phyloP scores from a whole-genome alignment of 2,113 vertebrate genomes.

The Microcebus jonahi region DNA sequence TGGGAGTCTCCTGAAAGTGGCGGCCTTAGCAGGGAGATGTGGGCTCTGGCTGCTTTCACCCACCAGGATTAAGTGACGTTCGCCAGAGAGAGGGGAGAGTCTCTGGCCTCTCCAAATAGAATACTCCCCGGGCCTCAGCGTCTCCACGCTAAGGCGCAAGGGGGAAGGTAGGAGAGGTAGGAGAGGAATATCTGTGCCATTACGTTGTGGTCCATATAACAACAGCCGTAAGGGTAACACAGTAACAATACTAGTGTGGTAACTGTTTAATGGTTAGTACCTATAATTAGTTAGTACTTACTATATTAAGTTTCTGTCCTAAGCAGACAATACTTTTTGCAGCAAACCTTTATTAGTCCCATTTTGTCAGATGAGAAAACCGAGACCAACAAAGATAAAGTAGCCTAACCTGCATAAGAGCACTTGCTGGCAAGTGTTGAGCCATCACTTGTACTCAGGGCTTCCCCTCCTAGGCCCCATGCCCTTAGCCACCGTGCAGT shows the following conservation, averaged over 20 bases:
- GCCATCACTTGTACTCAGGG: neutral
- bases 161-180: neutral
- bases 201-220: neutral
- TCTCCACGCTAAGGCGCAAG: neutral
- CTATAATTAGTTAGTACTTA: neutral
- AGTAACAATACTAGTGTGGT: neutral
- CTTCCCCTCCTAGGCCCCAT: neutral
- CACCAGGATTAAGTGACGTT: neutral
- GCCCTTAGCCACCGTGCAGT: neutral
- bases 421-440: neutral
- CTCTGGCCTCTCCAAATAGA: neutral
- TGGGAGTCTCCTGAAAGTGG: neutral
- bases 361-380: conserved; percentile 43
- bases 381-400: neutral
- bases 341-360: neutral
- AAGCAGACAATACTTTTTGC: neutral
- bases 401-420: neutral
- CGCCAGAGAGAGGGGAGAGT: neutral
- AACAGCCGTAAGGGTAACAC: neutral
- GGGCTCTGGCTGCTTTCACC: neutral
- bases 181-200: neutral
- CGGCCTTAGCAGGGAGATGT: neutral
- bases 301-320: neutral
- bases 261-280: neutral
- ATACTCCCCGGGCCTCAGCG: neutral